phyloP scores from a whole-genome alignment of 2,113 vertebrate species.

The Larimichthys polyactis region DNA sequence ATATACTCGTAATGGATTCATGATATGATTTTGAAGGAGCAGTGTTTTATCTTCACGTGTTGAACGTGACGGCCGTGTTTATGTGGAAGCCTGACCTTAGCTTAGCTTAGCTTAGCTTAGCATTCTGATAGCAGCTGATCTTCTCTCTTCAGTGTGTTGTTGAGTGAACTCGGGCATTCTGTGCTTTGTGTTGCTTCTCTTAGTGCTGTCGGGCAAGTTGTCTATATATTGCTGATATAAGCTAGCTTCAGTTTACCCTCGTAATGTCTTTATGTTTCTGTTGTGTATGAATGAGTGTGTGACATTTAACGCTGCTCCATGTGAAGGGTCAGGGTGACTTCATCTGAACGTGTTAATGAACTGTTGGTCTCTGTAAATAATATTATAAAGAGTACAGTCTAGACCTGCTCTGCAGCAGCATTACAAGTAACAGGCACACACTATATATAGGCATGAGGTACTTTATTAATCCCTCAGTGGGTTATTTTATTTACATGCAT shows the following conservation, averaged over 20 bases:
- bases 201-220: background rate
- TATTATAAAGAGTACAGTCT: no score
- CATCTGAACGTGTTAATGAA: no score
- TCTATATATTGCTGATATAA: background rate
- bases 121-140: background rate
- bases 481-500: no score
- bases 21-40: rapidly evolving
- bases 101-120: conserved; percentile 56
- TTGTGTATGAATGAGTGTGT: no score
- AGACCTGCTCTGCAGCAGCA: no score
- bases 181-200: background rate
- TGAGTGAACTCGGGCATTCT: background rate
- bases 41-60: background rate
- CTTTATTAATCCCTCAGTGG: no score
- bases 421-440: no score
- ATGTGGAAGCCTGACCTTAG: conserved; percentile 76
- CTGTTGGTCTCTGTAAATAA: no score
- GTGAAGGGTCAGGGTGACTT: background rate
- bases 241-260: no score
- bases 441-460: no score
- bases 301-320: no score
- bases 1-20: rapidly evolving
- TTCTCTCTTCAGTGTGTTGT: no score
- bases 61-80: background rate
- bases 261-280: background rate